Evolutionary conservation across 2,113 vertebrate genomes (phyloP), one percentile per base, ranked within the genome.

Genomic region (Lipophrys pholis): DNA sequence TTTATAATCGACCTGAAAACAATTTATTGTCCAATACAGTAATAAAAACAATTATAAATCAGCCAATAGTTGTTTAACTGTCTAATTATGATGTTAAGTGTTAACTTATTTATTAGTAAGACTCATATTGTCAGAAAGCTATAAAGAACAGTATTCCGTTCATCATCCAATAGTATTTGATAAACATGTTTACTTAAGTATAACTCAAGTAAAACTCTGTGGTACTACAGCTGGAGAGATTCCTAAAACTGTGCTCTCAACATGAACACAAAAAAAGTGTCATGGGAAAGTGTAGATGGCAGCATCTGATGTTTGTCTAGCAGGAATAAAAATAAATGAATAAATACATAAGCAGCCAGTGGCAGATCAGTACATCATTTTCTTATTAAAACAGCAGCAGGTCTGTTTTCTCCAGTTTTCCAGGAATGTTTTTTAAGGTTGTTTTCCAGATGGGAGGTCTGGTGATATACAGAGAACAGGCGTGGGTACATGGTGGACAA

Each of bases 371-470:
- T 81, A 80, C 30, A 1, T 55, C 53, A 54, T 58, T 82, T 73
- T 10, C 9, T 30, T 30, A 80, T 78, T 56, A 62, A 84, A 87
- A 80, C 55, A 86, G 75, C 53, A 77, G 61, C 48, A 64, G 50
- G 62, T 78, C 63, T 76, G 69, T 16, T 76, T 75, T 66, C 36
- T 79, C 64, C 65, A 60, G 14, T 73, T 86, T 87, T 84, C 81
- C 72, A 56, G 61, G 45, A 43, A 78, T 74, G 38, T 56, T 83
- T 54, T 66, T 70, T 69, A 80, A 83, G 64, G 67, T 49, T 57
- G 21, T 63, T 72, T 81, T 73, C 74, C 83, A 85, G 70, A 72
- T 51, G 56, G 57, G 49, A 56, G 62, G 74, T 75, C 69, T 77
- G 16, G 36, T 67, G 49, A 69, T 6, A 52, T 5, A 40, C 72